These are phyloP conservation scores for Acanthacorydalis orientalis DNA, from an alignment of 2,888 invertebrate genomes.

Conservation along the genomic window DNA sequence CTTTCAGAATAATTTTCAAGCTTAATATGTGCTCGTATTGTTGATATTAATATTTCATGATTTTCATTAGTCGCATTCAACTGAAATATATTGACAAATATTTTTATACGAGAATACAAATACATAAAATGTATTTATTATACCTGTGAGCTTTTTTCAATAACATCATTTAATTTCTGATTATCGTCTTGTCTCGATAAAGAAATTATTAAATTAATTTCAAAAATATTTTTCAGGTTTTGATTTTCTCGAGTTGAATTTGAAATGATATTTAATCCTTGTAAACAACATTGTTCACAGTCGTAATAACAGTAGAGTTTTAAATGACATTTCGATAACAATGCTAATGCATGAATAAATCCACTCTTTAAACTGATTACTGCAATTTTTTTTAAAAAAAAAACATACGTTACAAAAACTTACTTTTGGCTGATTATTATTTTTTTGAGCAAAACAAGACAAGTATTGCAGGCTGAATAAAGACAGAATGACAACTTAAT, in stretches of 20 bases:
- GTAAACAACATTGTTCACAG: constrained; percentile 24
- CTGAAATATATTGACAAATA: neutral
- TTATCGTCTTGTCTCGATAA: constrained; percentile 25
- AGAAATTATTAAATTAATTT: constrained; percentile 23
- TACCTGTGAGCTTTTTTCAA: constrained; percentile 23
- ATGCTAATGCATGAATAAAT: constrained; percentile 28
- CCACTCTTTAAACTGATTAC: constrained; percentile 25
- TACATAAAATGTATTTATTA: constrained; percentile 2
- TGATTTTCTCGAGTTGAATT: constrained; percentile 17
- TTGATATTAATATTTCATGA: neutral
- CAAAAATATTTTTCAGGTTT: constrained; percentile 16
- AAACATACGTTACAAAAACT: neutral
- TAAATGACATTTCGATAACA: constrained; percentile 29
- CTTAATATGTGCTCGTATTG: neutral
- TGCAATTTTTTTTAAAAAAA: no score
- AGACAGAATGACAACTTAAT: no score
- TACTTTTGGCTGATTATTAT: no score
- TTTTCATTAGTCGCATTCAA: neutral
- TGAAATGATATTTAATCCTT: constrained; percentile 22
- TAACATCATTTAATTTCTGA: constrained; percentile 28
- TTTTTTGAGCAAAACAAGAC: no score
- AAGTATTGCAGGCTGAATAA: no score
- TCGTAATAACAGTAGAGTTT: constrained; percentile 33
- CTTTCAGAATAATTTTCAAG: constrained; percentile 23
- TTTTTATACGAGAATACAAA: no score